Conservation (phyloP, 2,797 vertebrate species). For the Champsocephalus esox region DNA sequence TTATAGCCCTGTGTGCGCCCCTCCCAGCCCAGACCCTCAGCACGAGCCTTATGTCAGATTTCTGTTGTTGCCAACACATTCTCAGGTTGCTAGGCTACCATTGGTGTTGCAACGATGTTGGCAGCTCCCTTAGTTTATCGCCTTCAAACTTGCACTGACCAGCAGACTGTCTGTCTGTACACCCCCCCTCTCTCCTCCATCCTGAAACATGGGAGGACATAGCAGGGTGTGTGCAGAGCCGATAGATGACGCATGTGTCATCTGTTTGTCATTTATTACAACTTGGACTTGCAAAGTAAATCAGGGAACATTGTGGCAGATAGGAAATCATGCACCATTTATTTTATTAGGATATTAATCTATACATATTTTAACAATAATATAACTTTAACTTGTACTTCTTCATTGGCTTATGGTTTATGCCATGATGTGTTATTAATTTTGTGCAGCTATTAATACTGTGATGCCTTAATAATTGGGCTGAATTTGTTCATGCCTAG, state of each 20-base stretch:
- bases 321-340: no score
- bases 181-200: background rate
- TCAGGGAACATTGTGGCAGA: background rate
- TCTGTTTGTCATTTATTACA: background rate
- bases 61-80: slow-evolving; percentile 81
- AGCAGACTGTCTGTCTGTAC: slow-evolving; percentile 49
- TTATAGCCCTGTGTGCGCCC: slow-evolving; percentile 25
- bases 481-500: no score
- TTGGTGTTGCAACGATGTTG: slow-evolving; percentile 49
- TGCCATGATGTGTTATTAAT: background rate
- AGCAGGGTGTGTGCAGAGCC: background rate
- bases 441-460: background rate
- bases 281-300: background rate
- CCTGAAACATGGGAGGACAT: no score
- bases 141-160: slow-evolving; percentile 63
- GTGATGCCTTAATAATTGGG: no score
- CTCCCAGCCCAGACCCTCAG: slow-evolving; percentile 51
- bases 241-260: no score
- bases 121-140: slow-evolving; percentile 68
- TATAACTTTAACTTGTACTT: background rate
- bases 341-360: background rate
- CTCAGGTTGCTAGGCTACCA: slow-evolving; percentile 72
- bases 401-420: background rate
- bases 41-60: slow-evolving; percentile 54
- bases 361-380: background rate